Conservation (phyloP, 2,797 vertebrate genomes). For the Mus spretus region DNA sequence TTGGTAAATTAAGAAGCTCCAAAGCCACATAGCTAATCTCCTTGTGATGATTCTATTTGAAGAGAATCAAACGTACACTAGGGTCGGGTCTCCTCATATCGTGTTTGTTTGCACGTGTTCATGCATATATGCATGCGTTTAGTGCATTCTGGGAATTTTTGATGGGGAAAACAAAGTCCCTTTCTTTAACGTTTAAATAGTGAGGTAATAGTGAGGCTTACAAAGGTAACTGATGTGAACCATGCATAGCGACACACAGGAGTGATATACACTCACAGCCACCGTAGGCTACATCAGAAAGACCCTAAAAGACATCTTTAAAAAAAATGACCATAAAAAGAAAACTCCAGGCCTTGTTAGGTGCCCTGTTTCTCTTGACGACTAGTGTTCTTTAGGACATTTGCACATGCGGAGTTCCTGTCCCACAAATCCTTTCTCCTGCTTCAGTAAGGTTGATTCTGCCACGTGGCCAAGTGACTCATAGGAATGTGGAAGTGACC, state of each 20-base stretch:
- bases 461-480: background rate
- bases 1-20: constrained; percentile 26
- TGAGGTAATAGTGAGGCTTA: background rate
- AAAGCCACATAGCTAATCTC: background rate
- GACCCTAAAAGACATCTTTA: background rate
- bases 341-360: background rate
- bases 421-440: background rate
- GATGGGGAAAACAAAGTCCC: background rate
- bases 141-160: background rate
- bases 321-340: background rate
- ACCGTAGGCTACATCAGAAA: background rate
- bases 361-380: background rate
- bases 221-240: background rate
- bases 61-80: background rate
- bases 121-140: background rate
- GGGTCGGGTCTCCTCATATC: background rate
- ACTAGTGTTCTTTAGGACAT: background rate
- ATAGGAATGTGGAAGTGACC: background rate
- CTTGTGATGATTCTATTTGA: constrained; percentile 47
- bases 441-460: background rate
- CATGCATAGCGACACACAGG: background rate
- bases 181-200: constrained; percentile 40
- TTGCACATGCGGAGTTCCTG: background rate
- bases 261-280: background rate
- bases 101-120: background rate